Conservation (phyloP, 2,888 invertebrate genomes). For the Ormia ochracea region DNA sequence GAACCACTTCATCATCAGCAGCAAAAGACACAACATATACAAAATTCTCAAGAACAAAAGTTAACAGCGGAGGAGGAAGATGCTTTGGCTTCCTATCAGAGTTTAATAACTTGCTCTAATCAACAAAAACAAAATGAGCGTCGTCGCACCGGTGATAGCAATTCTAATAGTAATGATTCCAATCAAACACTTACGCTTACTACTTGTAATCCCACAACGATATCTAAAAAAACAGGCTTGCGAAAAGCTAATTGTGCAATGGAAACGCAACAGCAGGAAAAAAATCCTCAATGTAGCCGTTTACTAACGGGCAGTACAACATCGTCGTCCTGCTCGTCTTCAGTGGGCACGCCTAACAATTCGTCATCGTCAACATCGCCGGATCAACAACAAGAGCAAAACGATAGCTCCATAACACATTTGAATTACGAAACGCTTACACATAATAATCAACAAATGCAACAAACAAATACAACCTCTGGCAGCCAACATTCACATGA, state of each 20-base stretch:
- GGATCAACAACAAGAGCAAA: constrained; percentile 48
- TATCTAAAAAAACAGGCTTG: constrained; percentile 69
- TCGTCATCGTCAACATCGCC: constrained; percentile 48
- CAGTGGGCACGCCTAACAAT: constrained; percentile 39
- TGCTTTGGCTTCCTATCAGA: constrained; percentile 56
- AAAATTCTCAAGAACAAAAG: constrained; percentile 47
- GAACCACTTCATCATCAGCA: constrained; percentile 54
- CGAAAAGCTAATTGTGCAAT: constrained; percentile 76
- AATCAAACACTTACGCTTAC: constrained; percentile 68
- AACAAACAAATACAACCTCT: constrained; percentile 50
- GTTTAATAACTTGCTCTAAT: constrained; percentile 59
- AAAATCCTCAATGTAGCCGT: constrained; percentile 48
- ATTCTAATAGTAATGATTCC: constrained; percentile 68
- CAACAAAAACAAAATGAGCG: constrained; percentile 59
- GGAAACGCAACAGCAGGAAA: constrained; percentile 66
- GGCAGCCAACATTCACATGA: constrained; percentile 44
- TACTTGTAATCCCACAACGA: constrained; percentile 64
- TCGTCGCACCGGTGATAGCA: constrained; percentile 62
- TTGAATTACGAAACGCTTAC: constrained; percentile 48
- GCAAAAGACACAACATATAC: constrained; percentile 30
- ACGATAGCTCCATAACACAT: constrained; percentile 31
- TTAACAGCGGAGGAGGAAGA: constrained; percentile 40
- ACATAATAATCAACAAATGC: constrained; percentile 30
- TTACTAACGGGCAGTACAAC: constrained; percentile 55
- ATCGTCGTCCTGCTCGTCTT: constrained; percentile 44